Evolutionary conservation across 2,797 vertebrate species (phyloP).

Genomic region (Acanthornis magna): DNA sequence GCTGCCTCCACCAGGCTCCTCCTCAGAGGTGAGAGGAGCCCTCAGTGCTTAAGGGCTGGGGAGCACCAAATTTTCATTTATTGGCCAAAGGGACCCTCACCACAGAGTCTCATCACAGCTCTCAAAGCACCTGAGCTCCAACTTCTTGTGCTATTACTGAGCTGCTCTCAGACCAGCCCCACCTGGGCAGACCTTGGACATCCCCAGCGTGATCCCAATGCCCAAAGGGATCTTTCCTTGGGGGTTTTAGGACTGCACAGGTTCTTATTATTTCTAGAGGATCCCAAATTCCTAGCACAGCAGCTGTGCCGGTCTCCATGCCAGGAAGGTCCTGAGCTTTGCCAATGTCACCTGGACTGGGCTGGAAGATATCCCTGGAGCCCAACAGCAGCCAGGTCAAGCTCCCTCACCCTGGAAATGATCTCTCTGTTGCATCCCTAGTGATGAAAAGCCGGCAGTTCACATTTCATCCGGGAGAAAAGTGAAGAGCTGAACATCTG

Average conservation of each 20-base stretch:
- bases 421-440: not conserved
- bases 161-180: not conserved
- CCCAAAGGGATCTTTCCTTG: not conserved
- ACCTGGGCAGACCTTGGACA: not conserved
- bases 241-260: not conserved
- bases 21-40: no score
- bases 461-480: not conserved
- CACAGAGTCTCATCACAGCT: not conserved
- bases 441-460: accelerated
- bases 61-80: not conserved
- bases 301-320: no score
- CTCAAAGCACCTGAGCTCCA: not conserved
- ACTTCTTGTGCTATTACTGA: not conserved
- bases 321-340: not conserved
- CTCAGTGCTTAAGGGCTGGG: no score
- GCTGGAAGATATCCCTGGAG: not conserved
- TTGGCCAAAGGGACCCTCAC: no score
- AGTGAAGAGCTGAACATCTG: not conserved
- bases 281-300: not conserved
- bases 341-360: not conserved
- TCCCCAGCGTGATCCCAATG: not conserved
- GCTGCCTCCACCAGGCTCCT: no score
- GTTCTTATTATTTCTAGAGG: not conserved
- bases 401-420: not conserved
- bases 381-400: not conserved